phyloP scores from a whole-genome alignment of 2,113 vertebrate genomes.

The Argyrosomus japonicus region DNA sequence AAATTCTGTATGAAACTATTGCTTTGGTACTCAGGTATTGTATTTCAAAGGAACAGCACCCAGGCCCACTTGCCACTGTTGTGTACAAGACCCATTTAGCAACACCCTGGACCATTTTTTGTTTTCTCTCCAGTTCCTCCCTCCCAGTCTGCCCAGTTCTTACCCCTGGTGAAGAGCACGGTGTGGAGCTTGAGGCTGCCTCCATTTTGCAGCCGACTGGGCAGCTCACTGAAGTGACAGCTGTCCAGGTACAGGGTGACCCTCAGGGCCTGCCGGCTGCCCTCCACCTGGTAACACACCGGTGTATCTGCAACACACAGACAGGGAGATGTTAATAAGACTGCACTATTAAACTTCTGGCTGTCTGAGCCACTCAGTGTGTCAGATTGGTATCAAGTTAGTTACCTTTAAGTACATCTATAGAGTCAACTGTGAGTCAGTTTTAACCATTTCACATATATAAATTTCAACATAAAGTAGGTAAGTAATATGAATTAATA shows the following conservation, averaged over 20 bases:
- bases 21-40: background rate
- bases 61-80: background rate
- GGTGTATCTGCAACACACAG: slow-evolving; percentile 87
- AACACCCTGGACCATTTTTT: background rate
- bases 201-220: slow-evolving; percentile 92
- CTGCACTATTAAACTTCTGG: background rate
- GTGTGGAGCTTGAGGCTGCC: slow-evolving; percentile 93
- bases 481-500: background rate
- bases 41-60: background rate
- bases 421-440: background rate
- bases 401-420: background rate
- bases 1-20: background rate
- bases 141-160: slow-evolving; percentile 20
- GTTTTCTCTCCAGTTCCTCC: background rate
- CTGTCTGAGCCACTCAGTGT: background rate
- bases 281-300: slow-evolving; percentile 95
- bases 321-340: background rate
- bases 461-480: background rate
- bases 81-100: background rate
- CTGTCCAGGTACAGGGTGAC: slow-evolving; percentile 94
- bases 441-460: background rate
- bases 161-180: slow-evolving; percentile 94
- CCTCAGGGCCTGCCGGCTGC: slow-evolving; percentile 94
- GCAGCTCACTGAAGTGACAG: slow-evolving; percentile 96
- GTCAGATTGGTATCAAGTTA: background rate